phyloP scores from a whole-genome alignment of 2,888 invertebrate species.

The Nipponacmea schrenckii region DNA sequence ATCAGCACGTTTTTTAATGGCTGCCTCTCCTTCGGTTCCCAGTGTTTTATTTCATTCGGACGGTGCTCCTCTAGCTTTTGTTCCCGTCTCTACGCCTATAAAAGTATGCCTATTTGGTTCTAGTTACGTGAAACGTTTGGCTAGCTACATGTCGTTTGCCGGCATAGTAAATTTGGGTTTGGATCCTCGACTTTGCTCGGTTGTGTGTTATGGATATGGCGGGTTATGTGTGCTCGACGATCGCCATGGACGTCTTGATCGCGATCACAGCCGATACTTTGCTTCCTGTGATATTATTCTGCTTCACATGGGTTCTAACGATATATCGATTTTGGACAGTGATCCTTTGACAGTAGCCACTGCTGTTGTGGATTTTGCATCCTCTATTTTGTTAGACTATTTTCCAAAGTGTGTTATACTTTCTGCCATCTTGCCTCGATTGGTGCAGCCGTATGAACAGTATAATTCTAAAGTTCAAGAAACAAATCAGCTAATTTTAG shows the following conservation, averaged over 20 bases:
- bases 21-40: too few species aligned
- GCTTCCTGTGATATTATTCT: neutral
- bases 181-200: neutral
- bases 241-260: neutral
- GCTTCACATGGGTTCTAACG: neutral
- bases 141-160: too few species aligned
- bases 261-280: neutral
- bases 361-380: too few species aligned
- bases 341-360: too few species aligned
- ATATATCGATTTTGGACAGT: neutral
- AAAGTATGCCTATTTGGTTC: neutral
- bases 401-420: neutral
- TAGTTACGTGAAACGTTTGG: neutral
- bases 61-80: neutral
- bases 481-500: too few species aligned
- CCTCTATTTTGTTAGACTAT: too few species aligned
- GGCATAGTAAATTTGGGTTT: neutral
- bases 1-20: too few species aligned
- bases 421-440: neutral
- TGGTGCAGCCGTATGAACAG: too few species aligned
- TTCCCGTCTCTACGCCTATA: neutral
- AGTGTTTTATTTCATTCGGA: too few species aligned
- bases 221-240: neutral
- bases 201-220: neutral
- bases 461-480: too few species aligned